Percentiles rank a stretch among this genome's conserved stretches.
These are phyloP conservation scores for Rotaria macrura DNA, from an alignment of 2,888 invertebrate species.

Conservation along the genomic window DNA sequence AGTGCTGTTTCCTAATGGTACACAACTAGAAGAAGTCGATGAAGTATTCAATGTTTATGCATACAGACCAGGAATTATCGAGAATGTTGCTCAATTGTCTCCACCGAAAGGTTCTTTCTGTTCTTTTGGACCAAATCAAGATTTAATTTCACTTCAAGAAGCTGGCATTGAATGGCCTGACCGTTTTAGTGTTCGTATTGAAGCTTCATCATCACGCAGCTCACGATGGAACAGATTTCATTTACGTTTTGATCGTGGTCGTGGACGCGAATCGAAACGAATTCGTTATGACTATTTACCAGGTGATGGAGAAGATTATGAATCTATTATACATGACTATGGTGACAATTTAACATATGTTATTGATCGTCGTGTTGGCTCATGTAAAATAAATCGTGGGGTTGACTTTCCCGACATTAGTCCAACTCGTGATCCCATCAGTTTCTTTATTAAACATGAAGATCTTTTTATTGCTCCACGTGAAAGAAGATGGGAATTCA, in stretches of 20 bases:
- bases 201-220: background rate
- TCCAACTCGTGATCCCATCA: background rate
- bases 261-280: background rate
- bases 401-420: background rate
- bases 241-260: background rate
- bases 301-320: background rate
- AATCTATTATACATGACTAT: background rate
- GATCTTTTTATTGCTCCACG: background rate
- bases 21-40: background rate
- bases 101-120: background rate
- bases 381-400: background rate
- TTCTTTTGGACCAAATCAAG: background rate
- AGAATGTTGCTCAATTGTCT: background rate
- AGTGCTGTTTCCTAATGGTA: background rate
- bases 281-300: background rate
- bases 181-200: background rate
- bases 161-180: background rate
- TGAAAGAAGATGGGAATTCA: background rate
- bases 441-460: constrained; percentile 8
- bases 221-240: background rate
- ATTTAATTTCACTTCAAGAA: background rate
- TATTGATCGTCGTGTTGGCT: background rate
- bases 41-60: background rate
- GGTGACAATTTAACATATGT: background rate
- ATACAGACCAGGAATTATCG: background rate